Evolutionary conservation across 2,797 vertebrate species (phyloP).

Genomic region (Neopelma chrysocephalum): DNA sequence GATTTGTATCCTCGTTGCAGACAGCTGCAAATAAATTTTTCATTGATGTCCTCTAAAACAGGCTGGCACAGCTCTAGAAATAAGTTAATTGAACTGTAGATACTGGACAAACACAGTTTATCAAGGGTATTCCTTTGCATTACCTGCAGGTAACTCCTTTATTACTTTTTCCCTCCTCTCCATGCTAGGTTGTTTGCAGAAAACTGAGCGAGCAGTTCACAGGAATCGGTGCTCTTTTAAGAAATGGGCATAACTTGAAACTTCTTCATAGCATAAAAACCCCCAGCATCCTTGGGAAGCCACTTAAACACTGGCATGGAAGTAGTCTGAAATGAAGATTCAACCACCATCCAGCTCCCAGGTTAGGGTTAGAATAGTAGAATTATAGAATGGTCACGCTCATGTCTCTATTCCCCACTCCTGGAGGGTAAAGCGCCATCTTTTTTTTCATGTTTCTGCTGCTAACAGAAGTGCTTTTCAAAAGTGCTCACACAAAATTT

Average conservation of each 20-base stretch:
- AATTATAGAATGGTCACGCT: neutral
- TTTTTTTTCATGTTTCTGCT: neutral
- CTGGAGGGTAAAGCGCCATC: neutral
- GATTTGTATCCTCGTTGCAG: neutral
- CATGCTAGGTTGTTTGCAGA: neutral
- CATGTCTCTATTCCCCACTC: neutral
- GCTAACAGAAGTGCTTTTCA: neutral
- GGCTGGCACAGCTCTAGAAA: neutral
- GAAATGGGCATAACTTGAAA: neutral
- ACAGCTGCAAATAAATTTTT: conserved; percentile 1
- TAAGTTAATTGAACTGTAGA: neutral
- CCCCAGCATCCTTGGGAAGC: neutral
- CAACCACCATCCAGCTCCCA: rapidly evolving
- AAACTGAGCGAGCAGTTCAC: neutral
- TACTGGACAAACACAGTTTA: neutral
- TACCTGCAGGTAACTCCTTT: neutral
- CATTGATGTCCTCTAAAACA: neutral
- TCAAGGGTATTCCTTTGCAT: neutral
- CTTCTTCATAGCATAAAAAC: neutral
- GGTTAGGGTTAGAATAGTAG: neutral
- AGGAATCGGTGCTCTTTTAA: neutral
- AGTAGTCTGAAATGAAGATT: neutral
- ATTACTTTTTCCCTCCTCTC: neutral
- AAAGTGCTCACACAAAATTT: neutral
- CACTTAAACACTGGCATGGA: neutral